Conservation (phyloP, 2,888 invertebrate genomes). For the Abrostola tripartita region DNA sequence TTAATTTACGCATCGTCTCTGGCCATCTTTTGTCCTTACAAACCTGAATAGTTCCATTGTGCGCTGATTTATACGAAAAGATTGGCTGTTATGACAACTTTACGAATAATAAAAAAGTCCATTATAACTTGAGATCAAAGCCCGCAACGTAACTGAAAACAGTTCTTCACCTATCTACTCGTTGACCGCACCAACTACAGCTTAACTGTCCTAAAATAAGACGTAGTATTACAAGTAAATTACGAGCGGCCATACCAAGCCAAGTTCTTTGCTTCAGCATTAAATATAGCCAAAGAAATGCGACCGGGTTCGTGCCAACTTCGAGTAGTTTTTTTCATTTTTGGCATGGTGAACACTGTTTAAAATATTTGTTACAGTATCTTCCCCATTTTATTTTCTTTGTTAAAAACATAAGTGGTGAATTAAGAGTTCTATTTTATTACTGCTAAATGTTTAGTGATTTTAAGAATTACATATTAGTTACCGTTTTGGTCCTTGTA, state of each 20-base stretch:
- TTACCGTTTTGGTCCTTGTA: not conserved
- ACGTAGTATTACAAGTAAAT: slow-evolving; percentile 45
- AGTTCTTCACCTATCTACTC: slow-evolving; percentile 1
- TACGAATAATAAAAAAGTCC: too few species aligned
- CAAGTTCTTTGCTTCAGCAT: slow-evolving; percentile 46
- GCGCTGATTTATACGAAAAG: too few species aligned
- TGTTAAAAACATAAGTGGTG: slow-evolving; percentile 19
- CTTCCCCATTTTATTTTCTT: slow-evolving; percentile 24
- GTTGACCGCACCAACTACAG: slow-evolving; percentile 21
- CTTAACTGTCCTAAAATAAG: slow-evolving; percentile 34
- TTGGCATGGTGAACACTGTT: slow-evolving; percentile 36
- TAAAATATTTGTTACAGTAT: slow-evolving; percentile 40
- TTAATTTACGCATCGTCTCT: too few species aligned
- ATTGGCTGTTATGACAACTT: too few species aligned
- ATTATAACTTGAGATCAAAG: not conserved
- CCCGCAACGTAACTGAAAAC: not conserved
- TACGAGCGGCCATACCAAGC: slow-evolving; percentile 35
- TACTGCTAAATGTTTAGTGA: not conserved
- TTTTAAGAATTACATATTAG: not conserved
- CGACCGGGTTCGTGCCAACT: slow-evolving; percentile 44
- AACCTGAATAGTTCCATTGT: too few species aligned
- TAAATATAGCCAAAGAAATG: slow-evolving; percentile 45
- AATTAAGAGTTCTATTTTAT: slow-evolving; percentile 14
- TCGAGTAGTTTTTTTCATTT: slow-evolving; percentile 25
- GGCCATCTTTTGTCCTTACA: too few species aligned